Percentiles rank a stretch among this genome's conserved stretches.
phyloP scores from a whole-genome alignment of 2,888 invertebrate genomes.

The Cybosia mesomella region DNA sequence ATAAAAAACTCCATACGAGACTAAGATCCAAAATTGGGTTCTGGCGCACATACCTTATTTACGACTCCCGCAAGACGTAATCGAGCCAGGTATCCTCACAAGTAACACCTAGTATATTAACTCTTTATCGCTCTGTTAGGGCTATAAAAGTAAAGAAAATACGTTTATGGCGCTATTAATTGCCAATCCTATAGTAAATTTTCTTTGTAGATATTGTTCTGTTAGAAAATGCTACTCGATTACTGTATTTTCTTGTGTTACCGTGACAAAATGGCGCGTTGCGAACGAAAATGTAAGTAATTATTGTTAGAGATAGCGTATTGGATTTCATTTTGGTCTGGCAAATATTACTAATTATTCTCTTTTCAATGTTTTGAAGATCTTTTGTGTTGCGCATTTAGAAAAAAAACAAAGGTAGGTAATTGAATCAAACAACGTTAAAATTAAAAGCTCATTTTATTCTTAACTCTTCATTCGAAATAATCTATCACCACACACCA shows the following conservation, averaged over 20 bases:
- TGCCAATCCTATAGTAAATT: conserved; percentile 19
- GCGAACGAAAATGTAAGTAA: neutral
- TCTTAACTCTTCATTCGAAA: no score
- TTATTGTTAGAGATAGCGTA: neutral
- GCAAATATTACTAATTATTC: neutral
- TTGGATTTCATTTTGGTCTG: neutral
- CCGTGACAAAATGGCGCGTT: neutral
- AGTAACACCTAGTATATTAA: conserved; percentile 15
- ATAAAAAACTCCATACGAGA: neutral
- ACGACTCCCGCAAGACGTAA: conserved; percentile 16
- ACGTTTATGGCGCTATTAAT: conserved; percentile 37
- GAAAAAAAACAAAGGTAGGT: no score
- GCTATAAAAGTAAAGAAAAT: conserved; percentile 38
- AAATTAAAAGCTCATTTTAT: no score
- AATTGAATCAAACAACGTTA: no score
- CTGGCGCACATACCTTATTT: neutral
- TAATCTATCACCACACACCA: no score
- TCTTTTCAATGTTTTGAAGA: no score
- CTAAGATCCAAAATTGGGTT: neutral
- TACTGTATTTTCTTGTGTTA: conserved; percentile 11
- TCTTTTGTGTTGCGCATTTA: no score
- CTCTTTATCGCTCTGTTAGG: conserved; percentile 30
- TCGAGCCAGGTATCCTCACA: neutral
- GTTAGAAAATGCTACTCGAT: neutral
- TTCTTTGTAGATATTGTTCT: conserved; percentile 22